phyloP scores from a whole-genome alignment of 2,113 vertebrate species.

The Ifrita kowaldi region DNA sequence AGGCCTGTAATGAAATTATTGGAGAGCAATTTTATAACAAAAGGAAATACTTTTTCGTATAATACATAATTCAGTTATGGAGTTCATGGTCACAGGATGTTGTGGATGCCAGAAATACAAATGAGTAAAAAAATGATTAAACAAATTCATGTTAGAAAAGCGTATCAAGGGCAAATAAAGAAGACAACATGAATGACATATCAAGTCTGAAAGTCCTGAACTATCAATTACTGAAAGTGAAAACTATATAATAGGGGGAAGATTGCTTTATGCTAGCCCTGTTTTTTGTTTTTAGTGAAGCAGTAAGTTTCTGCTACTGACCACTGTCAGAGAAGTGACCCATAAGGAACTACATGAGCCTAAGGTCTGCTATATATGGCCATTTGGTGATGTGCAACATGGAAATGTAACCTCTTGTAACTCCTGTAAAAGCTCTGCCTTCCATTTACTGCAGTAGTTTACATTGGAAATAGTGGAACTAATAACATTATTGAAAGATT shows the following conservation, averaged over 20 bases:
- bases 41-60: conserved; percentile 42
- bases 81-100: conserved; percentile 8
- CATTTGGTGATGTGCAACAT: not conserved
- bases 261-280: not conserved
- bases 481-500: not conserved
- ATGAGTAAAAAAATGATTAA: not conserved
- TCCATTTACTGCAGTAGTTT: not conserved
- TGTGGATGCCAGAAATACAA: conserved; percentile 40
- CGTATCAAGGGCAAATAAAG: not conserved
- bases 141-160: not conserved
- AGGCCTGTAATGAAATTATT: conserved; percentile 35
- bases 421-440: not conserved
- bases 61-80: not conserved
- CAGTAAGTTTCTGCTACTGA: not conserved
- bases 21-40: conserved; percentile 36
- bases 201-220: not conserved
- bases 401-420: not conserved
- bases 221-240: not conserved
- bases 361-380: not conserved
- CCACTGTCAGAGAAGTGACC: rapidly evolving
- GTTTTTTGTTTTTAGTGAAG: not conserved
- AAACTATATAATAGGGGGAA: not conserved
- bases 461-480: not conserved
- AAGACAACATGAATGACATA: not conserved
- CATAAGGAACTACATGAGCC: not conserved